Conservation (phyloP, 2,888 invertebrate species). For the Scaptomyza reducta region DNA sequence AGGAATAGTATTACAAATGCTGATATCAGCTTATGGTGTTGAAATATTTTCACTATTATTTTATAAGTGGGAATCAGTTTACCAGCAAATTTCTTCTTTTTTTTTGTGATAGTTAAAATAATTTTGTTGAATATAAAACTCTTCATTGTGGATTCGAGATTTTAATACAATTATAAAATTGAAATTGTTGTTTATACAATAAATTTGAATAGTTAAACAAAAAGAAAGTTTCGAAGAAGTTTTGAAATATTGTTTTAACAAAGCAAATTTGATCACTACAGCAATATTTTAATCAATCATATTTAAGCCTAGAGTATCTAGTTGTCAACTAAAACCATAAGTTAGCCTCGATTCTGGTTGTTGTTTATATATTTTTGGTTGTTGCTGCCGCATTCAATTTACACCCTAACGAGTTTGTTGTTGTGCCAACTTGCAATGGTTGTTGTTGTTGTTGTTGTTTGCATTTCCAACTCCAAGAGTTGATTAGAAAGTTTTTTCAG, state of each 20-base stretch:
- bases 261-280: no score
- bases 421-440: slow-evolving; percentile 20
- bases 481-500: slow-evolving; percentile 73
- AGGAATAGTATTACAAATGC: neutral
- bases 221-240: no score
- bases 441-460: slow-evolving; percentile 32
- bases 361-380: slow-evolving; percentile 8
- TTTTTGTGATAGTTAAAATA: no score
- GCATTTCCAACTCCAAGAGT: slow-evolving; percentile 61
- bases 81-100: no score
- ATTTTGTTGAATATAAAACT: no score
- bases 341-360: neutral
- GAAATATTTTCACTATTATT: no score
- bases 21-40: neutral
- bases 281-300: neutral
- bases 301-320: neutral
- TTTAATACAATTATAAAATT: no score
- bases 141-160: no score
- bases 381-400: slow-evolving; percentile 58
- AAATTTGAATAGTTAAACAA: no score
- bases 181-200: no score
- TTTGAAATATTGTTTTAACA: no score
- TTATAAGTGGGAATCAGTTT: no score
- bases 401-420: slow-evolving; percentile 46
- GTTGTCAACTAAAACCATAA: neutral